Conservation (phyloP, 2,888 invertebrate species). For the Rhagophthalmus giganteus region DNA sequence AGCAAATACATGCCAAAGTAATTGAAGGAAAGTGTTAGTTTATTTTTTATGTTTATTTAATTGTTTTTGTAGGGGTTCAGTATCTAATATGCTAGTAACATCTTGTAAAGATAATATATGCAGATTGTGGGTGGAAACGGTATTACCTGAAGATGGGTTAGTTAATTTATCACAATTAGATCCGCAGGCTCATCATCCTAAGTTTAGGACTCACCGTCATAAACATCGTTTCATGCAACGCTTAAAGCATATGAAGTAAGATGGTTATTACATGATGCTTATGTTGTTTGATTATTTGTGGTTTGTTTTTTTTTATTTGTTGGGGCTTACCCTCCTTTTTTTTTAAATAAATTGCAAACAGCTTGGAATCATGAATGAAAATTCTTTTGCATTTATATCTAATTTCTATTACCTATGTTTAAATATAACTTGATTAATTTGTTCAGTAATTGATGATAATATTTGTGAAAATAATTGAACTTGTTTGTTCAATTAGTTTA, state of each 20-base stretch:
- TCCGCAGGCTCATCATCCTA: slow-evolving; percentile 69
- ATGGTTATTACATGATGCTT: slow-evolving; percentile 30
- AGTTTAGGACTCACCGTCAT: slow-evolving; percentile 87
- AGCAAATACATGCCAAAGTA: slow-evolving; percentile 99
- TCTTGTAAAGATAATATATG: slow-evolving; percentile 99
- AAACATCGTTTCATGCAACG: slow-evolving; percentile 96
- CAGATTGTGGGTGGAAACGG: slow-evolving; percentile 97
- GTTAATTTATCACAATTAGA: slow-evolving; percentile 69
- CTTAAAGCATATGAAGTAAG: slow-evolving; percentile 94
- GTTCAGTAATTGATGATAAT: no score
- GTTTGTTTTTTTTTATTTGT: no score
- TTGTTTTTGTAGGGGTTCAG: slow-evolving; percentile 74
- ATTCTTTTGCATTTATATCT: no score
- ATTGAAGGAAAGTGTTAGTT: slow-evolving; percentile 47
- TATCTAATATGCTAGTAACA: slow-evolving; percentile 96
- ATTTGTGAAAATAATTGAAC: no score
- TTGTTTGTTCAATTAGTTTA: no score
- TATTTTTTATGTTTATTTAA: slow-evolving; percentile 33
- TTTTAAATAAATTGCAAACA: no score
- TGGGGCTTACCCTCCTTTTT: no score
- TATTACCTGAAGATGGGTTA: slow-evolving; percentile 93
- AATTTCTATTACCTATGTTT: no score
- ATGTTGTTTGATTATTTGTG: no score
- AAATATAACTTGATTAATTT: no score
- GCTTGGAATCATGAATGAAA: no score